Conservation (phyloP, 2,797 vertebrate species). For the Echiichthys vipera region DNA sequence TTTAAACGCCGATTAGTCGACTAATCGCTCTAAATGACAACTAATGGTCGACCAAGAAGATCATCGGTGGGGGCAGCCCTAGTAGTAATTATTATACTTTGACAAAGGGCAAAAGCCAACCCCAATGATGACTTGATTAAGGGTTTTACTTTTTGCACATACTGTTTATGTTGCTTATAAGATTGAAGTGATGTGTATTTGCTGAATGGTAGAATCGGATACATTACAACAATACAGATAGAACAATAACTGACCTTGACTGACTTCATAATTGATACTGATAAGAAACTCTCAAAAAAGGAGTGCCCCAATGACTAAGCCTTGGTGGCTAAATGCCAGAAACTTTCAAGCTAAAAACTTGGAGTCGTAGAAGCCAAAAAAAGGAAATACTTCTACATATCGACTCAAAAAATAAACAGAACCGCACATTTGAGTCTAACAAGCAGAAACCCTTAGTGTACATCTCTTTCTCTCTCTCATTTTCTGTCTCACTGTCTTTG, state of each 20-base stretch:
- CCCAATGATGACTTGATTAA: not conserved
- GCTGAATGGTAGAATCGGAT: not conserved
- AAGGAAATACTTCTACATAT: not conserved
- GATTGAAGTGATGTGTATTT: not conserved
- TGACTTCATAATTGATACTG: not conserved
- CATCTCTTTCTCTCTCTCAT: slow-evolving; percentile 17
- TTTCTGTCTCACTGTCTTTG: slow-evolving; percentile 36
- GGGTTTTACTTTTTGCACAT: not conserved
- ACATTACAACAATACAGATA: no score
- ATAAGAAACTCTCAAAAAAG: not conserved
- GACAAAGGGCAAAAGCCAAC: not conserved
- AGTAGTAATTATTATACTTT: not conserved
- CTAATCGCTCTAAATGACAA: no score
- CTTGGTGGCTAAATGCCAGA: not conserved
- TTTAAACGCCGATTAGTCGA: no score
- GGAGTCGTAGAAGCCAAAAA: not conserved
- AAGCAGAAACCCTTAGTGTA: slow-evolving; percentile 14
- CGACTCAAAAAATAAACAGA: slow-evolving; percentile 19
- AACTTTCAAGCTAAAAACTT: slow-evolving; percentile 1
- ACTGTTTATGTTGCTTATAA: not conserved
- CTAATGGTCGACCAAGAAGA: no score
- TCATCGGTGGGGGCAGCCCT: no score
- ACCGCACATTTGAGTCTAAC: slow-evolving; percentile 16
- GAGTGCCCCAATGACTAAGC: not conserved
- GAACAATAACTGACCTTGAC: not conserved